These are phyloP conservation scores for Stigmatopora argus DNA, from an alignment of 2,113 vertebrate genomes.

Conservation along the genomic window DNA sequence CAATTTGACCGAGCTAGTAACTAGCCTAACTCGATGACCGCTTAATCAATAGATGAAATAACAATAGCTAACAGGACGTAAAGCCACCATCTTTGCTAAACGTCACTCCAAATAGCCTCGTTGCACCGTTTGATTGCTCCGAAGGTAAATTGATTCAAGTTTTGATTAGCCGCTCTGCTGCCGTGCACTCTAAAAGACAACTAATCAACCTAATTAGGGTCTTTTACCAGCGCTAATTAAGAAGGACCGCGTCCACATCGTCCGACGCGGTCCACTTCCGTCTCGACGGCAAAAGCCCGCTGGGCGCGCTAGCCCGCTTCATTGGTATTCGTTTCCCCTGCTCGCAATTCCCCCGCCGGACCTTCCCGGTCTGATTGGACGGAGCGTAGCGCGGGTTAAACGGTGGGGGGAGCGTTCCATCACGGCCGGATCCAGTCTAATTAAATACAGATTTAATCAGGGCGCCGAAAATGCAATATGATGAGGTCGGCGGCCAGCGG, in stretches of 20 bases:
- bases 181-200: constrained; percentile 37
- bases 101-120: too few relatives aligned
- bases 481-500: constrained; percentile 37
- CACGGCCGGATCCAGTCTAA: constrained; percentile 74
- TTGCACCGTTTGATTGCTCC: background rate
- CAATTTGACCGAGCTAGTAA: background rate
- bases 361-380: constrained; percentile 63
- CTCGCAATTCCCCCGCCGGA: constrained; percentile 59
- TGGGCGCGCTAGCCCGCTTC: constrained; percentile 58
- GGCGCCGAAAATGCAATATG: constrained; percentile 61
- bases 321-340: constrained; percentile 68
- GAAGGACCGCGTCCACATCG: constrained; percentile 13
- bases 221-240: constrained; percentile 40
- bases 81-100: too few relatives aligned
- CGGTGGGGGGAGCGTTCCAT: constrained; percentile 68
- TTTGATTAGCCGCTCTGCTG: constrained; percentile 31
- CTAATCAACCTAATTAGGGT: constrained; percentile 43
- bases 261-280: constrained; percentile 23
- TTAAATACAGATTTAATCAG: constrained; percentile 78
- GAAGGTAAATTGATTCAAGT: constrained; percentile 14
- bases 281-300: constrained; percentile 35
- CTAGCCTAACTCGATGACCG: background rate
- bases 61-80: too few relatives aligned
- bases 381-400: constrained; percentile 68
- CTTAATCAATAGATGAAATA: too few relatives aligned